Base-by-base conservation (phyloP, 2,797 vertebrate species). In the Gymnoscopelus microlampas region DNA sequence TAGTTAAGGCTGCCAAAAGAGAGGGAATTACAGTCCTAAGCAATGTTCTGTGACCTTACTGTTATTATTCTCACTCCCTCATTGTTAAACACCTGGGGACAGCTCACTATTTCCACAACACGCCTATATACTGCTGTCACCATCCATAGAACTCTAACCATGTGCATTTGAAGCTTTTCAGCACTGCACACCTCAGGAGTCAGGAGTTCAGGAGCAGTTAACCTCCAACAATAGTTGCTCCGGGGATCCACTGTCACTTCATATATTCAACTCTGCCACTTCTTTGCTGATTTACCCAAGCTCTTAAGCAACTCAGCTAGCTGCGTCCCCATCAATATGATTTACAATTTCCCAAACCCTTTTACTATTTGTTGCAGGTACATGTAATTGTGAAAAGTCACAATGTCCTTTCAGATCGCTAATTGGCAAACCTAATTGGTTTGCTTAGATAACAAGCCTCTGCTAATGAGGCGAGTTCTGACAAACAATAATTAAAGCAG, bases 391-490 rank as follows among this genome's bases (percentile, higher is more conserved):
- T 8, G 7, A 9, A 8, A 8, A 44, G 39, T 44, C 39, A 8
- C 39, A 7, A 10, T 9, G 39, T 8, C 39, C 39, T 44, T 56
- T 77, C 65, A 60, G 62, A 19, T 24, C 54, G 59, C 58, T 74
- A 81, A 83, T 84, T 73, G 73, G 68, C 68, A 44, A 48, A 44
- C 8, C 67, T 77, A 64, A 68, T 55, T 71, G 24, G 55, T 57
- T 57, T 81, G 44, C 12, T 51, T 32, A 64, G 49, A 56, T 29
- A 68, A 68, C 57, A 44, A 66, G 47, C 23, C 29, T 49, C 51
- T 39, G 5, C 76, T 80, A 81, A 82, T 76, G 76, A 81, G 76
- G 74, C n/a, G 3, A 49, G 39, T 63, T 62, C 74, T 76, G 68
- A 73, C 66, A 75, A 68, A 75, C 5, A 2, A 59, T 49, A 77